A percentile compares a stretch with the other conserved stretches of the same genome.
Evolutionary conservation across 2,113 vertebrate genomes (phyloP).

Genomic region (Erpornis zantholeuca): DNA sequence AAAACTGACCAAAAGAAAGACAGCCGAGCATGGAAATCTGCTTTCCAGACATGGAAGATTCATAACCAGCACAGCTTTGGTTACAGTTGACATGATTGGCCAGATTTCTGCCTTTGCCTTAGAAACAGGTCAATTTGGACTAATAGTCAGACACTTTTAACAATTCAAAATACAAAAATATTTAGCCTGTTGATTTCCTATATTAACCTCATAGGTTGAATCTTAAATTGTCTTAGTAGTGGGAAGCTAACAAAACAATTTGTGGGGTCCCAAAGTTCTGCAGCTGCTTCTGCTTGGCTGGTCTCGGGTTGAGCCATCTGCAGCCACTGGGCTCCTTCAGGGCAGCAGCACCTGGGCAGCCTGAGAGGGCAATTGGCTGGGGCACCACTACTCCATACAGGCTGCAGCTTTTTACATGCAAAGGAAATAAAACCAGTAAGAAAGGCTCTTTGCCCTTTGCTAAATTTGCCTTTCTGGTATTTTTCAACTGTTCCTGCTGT

Average conservation of each 20-base stretch:
- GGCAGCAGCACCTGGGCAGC: background rate
- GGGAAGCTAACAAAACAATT: background rate
- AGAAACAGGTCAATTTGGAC: background rate
- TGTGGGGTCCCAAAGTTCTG: background rate
- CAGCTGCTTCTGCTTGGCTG: background rate
- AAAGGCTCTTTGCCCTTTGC: background rate
- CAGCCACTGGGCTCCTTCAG: background rate
- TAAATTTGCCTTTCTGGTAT: background rate
- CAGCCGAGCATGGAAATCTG: background rate
- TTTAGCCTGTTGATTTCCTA: background rate
- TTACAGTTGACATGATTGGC: background rate
- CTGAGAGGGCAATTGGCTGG: background rate
- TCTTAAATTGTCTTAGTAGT: background rate
- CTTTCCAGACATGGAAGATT: background rate
- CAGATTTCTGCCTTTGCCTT: background rate
- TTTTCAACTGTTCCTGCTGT: background rate
- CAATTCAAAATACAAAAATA: background rate
- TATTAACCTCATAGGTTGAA: background rate
- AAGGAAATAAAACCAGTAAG: background rate
- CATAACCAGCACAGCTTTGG: background rate
- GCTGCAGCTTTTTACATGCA: background rate
- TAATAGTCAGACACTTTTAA: background rate
- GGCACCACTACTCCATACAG: accelerated
- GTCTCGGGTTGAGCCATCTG: background rate
- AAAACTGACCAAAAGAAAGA: background rate